Evolutionary conservation across 2,113 vertebrate species (phyloP), one percentile per base, ranked within the genome.

Genomic region (Machaerirhynchus nigripectus): DNA sequence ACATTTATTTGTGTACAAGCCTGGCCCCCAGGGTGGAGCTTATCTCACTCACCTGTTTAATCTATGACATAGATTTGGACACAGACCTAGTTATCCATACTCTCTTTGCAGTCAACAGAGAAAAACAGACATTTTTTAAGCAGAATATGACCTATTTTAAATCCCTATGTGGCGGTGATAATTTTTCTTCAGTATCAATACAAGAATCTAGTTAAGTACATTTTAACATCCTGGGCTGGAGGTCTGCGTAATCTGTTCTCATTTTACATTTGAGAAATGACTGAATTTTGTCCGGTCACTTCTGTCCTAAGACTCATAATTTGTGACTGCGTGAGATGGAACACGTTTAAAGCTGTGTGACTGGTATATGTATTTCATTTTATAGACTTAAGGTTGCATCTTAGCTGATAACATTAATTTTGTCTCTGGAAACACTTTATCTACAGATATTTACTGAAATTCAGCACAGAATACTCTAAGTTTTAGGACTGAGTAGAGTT

Each of bases 61-160:
- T 28, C 10, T 35, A 0, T 63, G 15, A 7, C 0, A 1, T 3
- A n/a, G 22, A 13, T 31, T 26, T 65, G 24, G 7, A 24, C 11
- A 7, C 4, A 74, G 33, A 52, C 2, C 23, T 50, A 23, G 5
- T 31, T 3, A 61, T 1, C 27, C 28, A 23, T 4, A 3, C 27
- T 65, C 26, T 35, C 6, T 65, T 64, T 52, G 46, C n/a, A 30
- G 30, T 14, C 15, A 70, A 12, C 1, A 39, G 37, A 85, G 16
- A 40, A 67, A 76, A 64, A 12, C 0, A 28, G 2, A 17, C 8
- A 23, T 64, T 65, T 77, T 69, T 22, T 7, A 64, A 74, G 10
- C 0, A 2, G 11, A 52, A n/a, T n/a, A 6, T 47, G 26, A 17
- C 10, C 40, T n/a, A 33, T 35, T 90, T 88, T 13, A 24, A 60